These are phyloP conservation scores for Megalops atlanticus DNA, from an alignment of 2,113 vertebrate genomes.

Conservation along the genomic window DNA sequence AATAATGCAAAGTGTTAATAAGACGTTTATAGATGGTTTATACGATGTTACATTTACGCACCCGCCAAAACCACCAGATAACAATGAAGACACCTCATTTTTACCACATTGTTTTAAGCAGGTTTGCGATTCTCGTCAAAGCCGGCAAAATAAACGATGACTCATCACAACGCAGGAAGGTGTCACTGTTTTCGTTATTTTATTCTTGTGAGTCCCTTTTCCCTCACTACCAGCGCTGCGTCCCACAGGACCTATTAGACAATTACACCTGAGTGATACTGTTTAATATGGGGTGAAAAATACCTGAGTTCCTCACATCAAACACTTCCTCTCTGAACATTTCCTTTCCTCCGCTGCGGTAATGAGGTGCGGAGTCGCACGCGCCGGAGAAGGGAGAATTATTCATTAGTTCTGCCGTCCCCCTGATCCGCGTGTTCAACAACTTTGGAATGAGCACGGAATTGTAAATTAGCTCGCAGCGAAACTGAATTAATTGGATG, in stretches of 20 bases:
- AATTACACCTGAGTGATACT: slow-evolving; percentile 63
- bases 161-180: slow-evolving; percentile 33
- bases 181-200: slow-evolving; percentile 40
- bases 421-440: slow-evolving; percentile 55
- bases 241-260: slow-evolving; percentile 65
- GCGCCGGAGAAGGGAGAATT: slow-evolving; percentile 53
- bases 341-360: slow-evolving; percentile 49
- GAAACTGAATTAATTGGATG: slow-evolving; percentile 67
- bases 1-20: not conserved
- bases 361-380: slow-evolving; percentile 45
- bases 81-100: not conserved
- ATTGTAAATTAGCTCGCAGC: slow-evolving; percentile 64
- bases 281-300: slow-evolving; percentile 62
- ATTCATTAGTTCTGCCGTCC: slow-evolving; percentile 65
- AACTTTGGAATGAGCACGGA: slow-evolving; percentile 64
- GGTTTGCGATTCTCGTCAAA: slow-evolving; percentile 16
- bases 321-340: slow-evolving; percentile 58
- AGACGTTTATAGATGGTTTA: not conserved
- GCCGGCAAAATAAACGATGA: slow-evolving; percentile 31
- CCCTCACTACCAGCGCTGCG: slow-evolving; percentile 28
- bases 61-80: not conserved
- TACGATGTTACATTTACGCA: not conserved
- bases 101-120: not conserved
- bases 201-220: slow-evolving; percentile 27
- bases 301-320: slow-evolving; percentile 60